Conservation (phyloP, 2,888 invertebrate species). For the Cryptophagus acutangulus region DNA sequence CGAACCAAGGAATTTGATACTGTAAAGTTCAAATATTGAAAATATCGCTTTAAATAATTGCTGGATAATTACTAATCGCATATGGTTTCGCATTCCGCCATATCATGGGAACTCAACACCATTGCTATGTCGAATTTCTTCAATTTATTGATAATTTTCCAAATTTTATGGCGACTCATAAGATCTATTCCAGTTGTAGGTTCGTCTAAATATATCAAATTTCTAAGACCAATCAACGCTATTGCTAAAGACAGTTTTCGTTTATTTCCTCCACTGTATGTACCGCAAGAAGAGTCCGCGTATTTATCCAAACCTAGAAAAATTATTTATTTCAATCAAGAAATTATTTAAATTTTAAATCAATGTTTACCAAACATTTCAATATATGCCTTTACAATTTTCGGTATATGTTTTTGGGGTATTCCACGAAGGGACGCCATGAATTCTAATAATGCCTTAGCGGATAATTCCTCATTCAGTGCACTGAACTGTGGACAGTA, state of each 20-base stretch:
- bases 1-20: too few relatives aligned
- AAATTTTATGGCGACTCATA: constrained; percentile 49
- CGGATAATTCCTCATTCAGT: constrained; percentile 71
- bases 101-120: constrained; percentile 68
- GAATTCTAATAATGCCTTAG: constrained; percentile 65
- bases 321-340: background rate
- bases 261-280: constrained; percentile 67
- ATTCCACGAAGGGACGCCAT: constrained; percentile 73
- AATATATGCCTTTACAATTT: constrained; percentile 52
- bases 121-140: too few relatives aligned
- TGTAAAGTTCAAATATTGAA: too few relatives aligned
- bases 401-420: constrained; percentile 48
- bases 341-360: too few relatives aligned
- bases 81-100: too few relatives aligned
- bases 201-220: constrained; percentile 69
- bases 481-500: constrained; percentile 91
- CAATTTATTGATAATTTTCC: constrained; percentile 40
- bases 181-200: constrained; percentile 72
- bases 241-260: constrained; percentile 73
- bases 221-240: constrained; percentile 67
- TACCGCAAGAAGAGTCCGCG: constrained; percentile 39
- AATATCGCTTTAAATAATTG: too few relatives aligned
- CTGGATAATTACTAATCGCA: too few relatives aligned
- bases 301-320: constrained; percentile 35
- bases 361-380: too few relatives aligned